Base-by-base conservation (phyloP, 2,888 invertebrate genomes). In the Idaea dimidiata region DNA sequence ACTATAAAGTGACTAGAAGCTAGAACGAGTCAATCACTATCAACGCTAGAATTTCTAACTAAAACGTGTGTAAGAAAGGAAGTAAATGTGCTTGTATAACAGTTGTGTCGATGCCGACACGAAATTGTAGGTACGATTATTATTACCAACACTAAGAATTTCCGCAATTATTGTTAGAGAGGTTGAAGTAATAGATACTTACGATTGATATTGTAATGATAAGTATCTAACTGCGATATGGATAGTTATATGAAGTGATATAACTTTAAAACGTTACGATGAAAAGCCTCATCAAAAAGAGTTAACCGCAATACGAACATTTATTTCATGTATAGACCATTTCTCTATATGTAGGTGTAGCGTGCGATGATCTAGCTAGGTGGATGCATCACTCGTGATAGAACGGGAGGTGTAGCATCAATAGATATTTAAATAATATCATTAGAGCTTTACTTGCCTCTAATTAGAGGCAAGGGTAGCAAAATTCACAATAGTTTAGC, bases 51-150 rank as follows among this genome's bases (percentile, higher is more conserved):
- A 76, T 73, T 72, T 72, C 72, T 68, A 72, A 72, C 73, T 73
- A 71, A 77, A 77, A 79, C 77, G 72, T 72, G 71, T 73, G 66
- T 67, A 72, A 73, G 72, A 72, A 74, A 73, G 74, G 75, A 76
- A 77, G 75, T 77, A 77, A 77, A 75, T 73, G 77, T 74, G 70
- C 69, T 74, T 78, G 73, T 76, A 76, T 65, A 72, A 72, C 68
- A 64, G 65, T 70, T 67, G 66, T 60, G 66, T 61, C 58, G 53
- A 67, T 61, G 66, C 63, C 58, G 53, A 62, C 65, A 56, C 58
- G 64, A 60, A 64, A 63, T 65, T 59, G 61, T 65, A 59, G 60
- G 65, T 65, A 59, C 61, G 65, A 64, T 63, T 58, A 61, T 66
- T 66, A 24, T 24, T 24, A 24, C 24, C 24, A 24, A 65, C 59